Base-by-base conservation (phyloP, 2,888 invertebrate species). In the Papilio protenor region DNA sequence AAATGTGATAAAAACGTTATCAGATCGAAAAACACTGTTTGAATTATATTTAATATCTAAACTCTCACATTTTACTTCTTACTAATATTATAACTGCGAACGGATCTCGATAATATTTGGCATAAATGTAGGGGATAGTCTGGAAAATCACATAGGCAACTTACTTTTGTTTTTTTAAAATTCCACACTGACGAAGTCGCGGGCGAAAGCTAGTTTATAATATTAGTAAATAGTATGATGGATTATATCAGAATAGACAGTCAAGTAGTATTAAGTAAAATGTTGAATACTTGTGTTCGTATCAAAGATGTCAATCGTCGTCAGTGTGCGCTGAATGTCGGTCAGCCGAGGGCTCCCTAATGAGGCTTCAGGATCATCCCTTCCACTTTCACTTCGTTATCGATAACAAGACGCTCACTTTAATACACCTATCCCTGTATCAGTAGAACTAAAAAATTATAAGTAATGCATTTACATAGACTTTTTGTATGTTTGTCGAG, bases 341-440 rank as follows among this genome's bases (percentile, higher is more conserved):
- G 61, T 64, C 64, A 27, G 33, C 33, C 10, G 33, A 64, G 27
- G 27, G 64, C 64, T 18, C 2, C 64, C 33, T 64, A 64, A 64
- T 64, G 64, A 64, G 64, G 33, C 64, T 64, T 64, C 64, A 23
- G 64, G 6, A 5, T 0, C 64, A 27, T 64, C 64, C 64, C 33
- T 33, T 64, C 64, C 6, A 27, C 33, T 23, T 33, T 61, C 33
- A 64, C 64, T 64, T 64, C 33, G 33, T 64, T 61, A 61, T 61
- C 5, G 27, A 16, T 64, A 64, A 64, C 64, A 64, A 64, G 64
- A 33, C 2, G 16, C 33, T 64, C 33, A 33, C 64, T 33, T 64
- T 33, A 64, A 64, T 33, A 33, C 33, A 64, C 16, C 14, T 33
- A 18, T 64, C 16, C 8, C 18, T 64, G 10, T 16, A 33, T 33